These are phyloP conservation scores for Acromyrmex charruanus DNA, from an alignment of 1,140 invertebrate species.

Conservation along the genomic window DNA sequence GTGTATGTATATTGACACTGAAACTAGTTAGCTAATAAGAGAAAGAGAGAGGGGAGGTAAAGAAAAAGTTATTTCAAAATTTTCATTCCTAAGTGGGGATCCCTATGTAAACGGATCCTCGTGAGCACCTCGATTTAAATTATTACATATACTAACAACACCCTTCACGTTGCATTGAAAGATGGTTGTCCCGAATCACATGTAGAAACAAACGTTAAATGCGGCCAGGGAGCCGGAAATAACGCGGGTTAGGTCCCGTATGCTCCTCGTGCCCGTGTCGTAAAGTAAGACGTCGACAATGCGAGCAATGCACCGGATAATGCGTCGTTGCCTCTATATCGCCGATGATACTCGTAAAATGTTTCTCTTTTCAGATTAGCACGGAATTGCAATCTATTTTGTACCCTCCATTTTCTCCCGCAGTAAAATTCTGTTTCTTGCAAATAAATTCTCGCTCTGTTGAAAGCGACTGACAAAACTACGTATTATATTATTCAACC, in stretches of 20 bases:
- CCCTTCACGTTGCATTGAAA: not conserved
- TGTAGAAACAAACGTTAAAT: conserved; percentile 71
- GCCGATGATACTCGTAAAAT: conserved; percentile 55
- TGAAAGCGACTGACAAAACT: conserved; percentile 54
- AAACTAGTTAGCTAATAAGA: not conserved
- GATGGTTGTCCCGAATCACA: not conserved
- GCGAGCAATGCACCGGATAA: conserved; percentile 68
- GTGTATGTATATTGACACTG: too few relatives aligned
- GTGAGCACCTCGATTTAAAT: conserved; percentile 28
- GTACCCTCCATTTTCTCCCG: conserved; percentile 1
- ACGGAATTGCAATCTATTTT: conserved; percentile 31
- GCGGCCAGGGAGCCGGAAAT: conserved; percentile 68
- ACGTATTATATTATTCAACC: not conserved
- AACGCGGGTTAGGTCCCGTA: conserved; percentile 42
- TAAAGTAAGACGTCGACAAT: conserved; percentile 70
- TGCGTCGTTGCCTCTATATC: conserved; percentile 30
- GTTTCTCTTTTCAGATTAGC: conserved; percentile 30
- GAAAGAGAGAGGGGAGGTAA: not conserved
- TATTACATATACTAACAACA: conserved; percentile 28
- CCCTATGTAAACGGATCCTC: conserved; percentile 11
- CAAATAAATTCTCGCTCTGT: conserved; percentile 34
- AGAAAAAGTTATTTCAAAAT: not conserved
- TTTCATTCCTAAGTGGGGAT: not conserved
- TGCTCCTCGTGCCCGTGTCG: conserved; percentile 20
- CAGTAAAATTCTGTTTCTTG: not conserved